A percentile compares a stretch with the other conserved stretches of the same genome.
phyloP scores from a whole-genome alignment of 1,140 invertebrate genomes.

The Eumeta japonica region DNA sequence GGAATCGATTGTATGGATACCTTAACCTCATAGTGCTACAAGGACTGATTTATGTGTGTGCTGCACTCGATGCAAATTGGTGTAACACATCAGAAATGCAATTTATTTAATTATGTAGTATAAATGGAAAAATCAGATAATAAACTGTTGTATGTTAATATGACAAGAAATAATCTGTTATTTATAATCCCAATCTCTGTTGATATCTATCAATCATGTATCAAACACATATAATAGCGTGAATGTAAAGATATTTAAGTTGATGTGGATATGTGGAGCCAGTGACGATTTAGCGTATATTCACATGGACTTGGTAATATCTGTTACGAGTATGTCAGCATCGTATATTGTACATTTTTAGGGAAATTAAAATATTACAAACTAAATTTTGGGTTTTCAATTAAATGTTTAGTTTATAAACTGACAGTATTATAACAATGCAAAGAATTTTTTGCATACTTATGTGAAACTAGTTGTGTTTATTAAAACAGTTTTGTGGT shows the following conservation, averaged over 20 bases:
- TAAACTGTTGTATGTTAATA: slow-evolving; percentile 53
- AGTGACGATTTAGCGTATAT: slow-evolving; percentile 33
- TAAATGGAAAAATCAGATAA: slow-evolving; percentile 46
- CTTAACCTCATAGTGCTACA: slow-evolving; percentile 53
- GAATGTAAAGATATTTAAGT: too few relatives aligned
- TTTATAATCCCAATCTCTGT: slow-evolving; percentile 49
- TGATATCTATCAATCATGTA: too few relatives aligned
- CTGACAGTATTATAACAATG: too few relatives aligned
- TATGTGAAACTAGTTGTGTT: too few relatives aligned
- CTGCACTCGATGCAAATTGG: slow-evolving; percentile 29
- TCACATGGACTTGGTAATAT: slow-evolving; percentile 39
- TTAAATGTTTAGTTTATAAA: slow-evolving; percentile 15
- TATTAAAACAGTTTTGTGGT: too few relatives aligned
- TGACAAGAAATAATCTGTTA: slow-evolving; percentile 36
- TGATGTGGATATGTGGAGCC: slow-evolving; percentile 20
- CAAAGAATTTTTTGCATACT: slow-evolving; percentile 37
- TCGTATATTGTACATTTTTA: slow-evolving; percentile 53
- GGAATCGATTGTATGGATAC: slow-evolving; percentile 54
- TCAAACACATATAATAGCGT: too few relatives aligned
- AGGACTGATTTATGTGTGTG: slow-evolving; percentile 49
- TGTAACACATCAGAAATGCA: slow-evolving; percentile 48
- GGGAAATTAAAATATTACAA: slow-evolving; percentile 54
- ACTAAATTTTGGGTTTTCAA: slow-evolving; percentile 31
- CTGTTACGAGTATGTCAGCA: slow-evolving; percentile 47
- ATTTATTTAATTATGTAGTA: slow-evolving; percentile 58